These are phyloP conservation scores for Melieria picta DNA, from an alignment of 2,888 invertebrate species.

Conservation along the genomic window DNA sequence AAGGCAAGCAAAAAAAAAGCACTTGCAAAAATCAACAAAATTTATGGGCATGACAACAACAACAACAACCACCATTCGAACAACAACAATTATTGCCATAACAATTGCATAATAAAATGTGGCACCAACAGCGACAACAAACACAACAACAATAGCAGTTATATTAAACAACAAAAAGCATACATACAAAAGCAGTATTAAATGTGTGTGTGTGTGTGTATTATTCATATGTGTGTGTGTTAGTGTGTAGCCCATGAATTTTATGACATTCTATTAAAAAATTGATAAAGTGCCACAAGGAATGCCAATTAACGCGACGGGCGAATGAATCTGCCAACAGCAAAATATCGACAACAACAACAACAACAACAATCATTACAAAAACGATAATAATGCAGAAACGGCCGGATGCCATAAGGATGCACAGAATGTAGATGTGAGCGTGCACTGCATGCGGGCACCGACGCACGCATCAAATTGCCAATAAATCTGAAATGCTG, in stretches of 20 bases:
- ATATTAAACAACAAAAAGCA: slow-evolving; percentile 9
- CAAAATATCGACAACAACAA: too few species aligned
- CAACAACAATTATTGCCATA: background rate
- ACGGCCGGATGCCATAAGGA: too few species aligned
- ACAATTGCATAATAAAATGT: slow-evolving; percentile 12
- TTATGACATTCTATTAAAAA: too few species aligned
- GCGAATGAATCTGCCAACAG: too few species aligned
- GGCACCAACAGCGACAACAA: background rate
- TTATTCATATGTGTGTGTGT: background rate
- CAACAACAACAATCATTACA: background rate
- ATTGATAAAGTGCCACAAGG: too few species aligned
- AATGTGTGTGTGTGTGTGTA: slow-evolving; percentile 10
- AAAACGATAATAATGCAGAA: slow-evolving; percentile 18
- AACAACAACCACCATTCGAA: background rate
- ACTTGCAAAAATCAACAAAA: background rate
- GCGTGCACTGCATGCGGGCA: too few species aligned
- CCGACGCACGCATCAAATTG: too few species aligned
- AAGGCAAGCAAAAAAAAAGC: background rate
- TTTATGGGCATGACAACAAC: background rate
- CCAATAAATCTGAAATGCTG: too few species aligned
- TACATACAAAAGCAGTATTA: slow-evolving; percentile 8
- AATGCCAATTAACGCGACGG: too few species aligned
- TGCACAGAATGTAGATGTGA: too few species aligned
- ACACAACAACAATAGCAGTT: background rate
- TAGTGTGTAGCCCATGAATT: background rate